Conservation (phyloP, 2,797 vertebrate genomes). For the Sebastes variabilis region DNA sequence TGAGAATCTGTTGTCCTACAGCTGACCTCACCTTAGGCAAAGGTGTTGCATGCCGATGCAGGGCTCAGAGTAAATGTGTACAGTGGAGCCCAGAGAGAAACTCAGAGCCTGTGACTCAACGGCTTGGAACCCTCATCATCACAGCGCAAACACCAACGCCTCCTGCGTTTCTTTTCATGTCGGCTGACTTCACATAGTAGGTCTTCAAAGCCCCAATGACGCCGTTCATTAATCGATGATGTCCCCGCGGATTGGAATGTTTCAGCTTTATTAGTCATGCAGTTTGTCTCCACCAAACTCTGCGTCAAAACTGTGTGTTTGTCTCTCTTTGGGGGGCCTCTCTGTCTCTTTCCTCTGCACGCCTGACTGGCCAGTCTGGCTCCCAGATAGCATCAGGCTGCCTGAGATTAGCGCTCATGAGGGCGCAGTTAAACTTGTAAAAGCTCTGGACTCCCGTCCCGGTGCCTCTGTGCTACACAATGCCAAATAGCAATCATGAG, state of each 20-base stretch:
- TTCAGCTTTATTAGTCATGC: conserved; percentile 49
- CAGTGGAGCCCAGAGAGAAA: conserved; percentile 20
- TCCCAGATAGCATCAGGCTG: conserved; percentile 79
- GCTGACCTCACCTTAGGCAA: conserved; percentile 38
- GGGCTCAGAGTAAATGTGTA: not conserved
- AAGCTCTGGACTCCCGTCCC: conserved; percentile 46
- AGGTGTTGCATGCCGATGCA: conserved; percentile 20
- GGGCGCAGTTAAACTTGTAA: conserved; percentile 74
- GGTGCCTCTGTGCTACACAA: conserved; percentile 51
- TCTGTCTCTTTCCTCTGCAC: conserved; percentile 61
- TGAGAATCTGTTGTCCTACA: conserved; percentile 40
- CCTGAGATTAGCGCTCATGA: conserved; percentile 73
- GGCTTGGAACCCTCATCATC: conserved; percentile 27
- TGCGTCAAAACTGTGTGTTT: conserved; percentile 24
- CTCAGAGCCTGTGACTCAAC: conserved; percentile 62
- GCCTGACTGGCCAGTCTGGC: conserved; percentile 67
- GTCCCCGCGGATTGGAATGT: conserved; percentile 1
- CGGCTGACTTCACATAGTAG: conserved; percentile 37
- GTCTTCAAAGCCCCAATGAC: conserved; percentile 15
- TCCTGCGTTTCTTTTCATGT: conserved; percentile 39
- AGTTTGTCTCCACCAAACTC: conserved; percentile 28
- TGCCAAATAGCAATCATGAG: conserved; percentile 51
- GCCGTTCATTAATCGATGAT: conserved; percentile 4
- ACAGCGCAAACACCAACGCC: conserved; percentile 35
- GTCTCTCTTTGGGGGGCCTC: conserved; percentile 52